Evolutionary conservation across 1,140 invertebrate species (phyloP).

Genomic region (Penaeus chinensis): DNA sequence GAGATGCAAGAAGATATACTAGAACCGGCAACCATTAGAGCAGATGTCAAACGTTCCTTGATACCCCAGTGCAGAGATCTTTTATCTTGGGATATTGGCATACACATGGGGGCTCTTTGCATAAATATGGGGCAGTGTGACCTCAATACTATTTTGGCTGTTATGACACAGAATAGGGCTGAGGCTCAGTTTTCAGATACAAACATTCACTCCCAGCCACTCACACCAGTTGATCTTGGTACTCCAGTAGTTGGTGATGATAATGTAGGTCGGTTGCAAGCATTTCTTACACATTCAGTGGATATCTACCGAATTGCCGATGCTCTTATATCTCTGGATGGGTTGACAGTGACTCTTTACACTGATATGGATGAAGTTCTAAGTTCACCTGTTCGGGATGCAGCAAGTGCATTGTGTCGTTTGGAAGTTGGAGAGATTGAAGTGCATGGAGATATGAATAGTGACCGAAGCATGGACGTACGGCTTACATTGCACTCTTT

Average conservation of each 20-base stretch:
- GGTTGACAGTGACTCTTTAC: slow-evolving; percentile 77
- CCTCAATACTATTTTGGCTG: slow-evolving; percentile 76
- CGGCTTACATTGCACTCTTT: slow-evolving; percentile 79
- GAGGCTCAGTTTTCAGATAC: slow-evolving; percentile 69
- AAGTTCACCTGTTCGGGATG: slow-evolving; percentile 80
- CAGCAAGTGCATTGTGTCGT: slow-evolving; percentile 79
- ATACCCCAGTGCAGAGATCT: slow-evolving; percentile 68
- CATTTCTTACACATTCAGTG: slow-evolving; percentile 79
- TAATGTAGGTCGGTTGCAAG: slow-evolving; percentile 78
- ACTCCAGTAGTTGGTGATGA: slow-evolving; percentile 70
- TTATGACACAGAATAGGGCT: slow-evolving; percentile 77
- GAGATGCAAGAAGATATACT: slow-evolving; percentile 82
- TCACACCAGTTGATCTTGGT: slow-evolving; percentile 62
- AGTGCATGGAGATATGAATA: slow-evolving; percentile 75
- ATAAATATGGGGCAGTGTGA: slow-evolving; percentile 81
- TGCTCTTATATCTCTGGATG: slow-evolving; percentile 76
- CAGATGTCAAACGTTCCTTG: slow-evolving; percentile 79
- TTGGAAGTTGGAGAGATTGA: slow-evolving; percentile 79
- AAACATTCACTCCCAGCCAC: slow-evolving; percentile 59
- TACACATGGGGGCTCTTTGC: slow-evolving; percentile 76
- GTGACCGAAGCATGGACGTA: slow-evolving; percentile 78
- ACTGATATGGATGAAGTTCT: slow-evolving; percentile 79
- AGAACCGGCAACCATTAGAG: slow-evolving; percentile 79
- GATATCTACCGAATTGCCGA: slow-evolving; percentile 74
- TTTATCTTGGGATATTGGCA: slow-evolving; percentile 75